These are phyloP conservation scores for Numenius phaeopus DNA, from an alignment of 2,797 vertebrate genomes.

Conservation along the genomic window DNA sequence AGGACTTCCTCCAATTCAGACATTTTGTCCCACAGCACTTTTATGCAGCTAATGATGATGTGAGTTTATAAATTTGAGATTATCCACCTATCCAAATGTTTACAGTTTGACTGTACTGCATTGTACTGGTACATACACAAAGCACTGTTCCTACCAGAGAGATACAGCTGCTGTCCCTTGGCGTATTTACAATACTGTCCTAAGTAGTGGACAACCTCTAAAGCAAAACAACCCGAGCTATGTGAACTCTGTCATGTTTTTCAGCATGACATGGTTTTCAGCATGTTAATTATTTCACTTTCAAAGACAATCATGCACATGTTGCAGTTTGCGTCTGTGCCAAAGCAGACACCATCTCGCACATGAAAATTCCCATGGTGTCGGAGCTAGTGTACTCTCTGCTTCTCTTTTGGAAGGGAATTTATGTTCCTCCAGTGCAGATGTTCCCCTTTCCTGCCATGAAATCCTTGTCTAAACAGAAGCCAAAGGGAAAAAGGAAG, in stretches of 20 bases:
- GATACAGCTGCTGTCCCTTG: background rate
- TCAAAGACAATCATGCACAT: constrained; percentile 2
- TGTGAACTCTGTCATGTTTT: background rate
- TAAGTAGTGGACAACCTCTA: background rate
- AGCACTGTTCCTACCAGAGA: background rate
- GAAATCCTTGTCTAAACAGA: background rate
- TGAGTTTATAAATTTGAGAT: background rate
- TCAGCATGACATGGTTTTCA: background rate
- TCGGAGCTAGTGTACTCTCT: background rate
- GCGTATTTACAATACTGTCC: background rate
- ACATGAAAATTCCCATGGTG: background rate
- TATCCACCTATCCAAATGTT: background rate
- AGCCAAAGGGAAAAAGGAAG: constrained; percentile 60
- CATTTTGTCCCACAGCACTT: background rate
- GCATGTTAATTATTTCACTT: constrained; percentile 28
- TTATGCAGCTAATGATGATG: background rate
- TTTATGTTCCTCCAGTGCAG: background rate
- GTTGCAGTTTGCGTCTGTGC: background rate
- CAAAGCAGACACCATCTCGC: background rate
- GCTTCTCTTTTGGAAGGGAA: constrained; percentile 47
- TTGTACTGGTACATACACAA: fast-evolving
- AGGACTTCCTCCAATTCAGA: background rate
- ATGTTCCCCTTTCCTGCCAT: background rate
- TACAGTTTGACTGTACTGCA: too few relatives aligned
- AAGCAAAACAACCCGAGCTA: background rate